Percentiles rank a stretch among this genome's conserved stretches.
Conservation (phyloP, 2,113 vertebrate genomes). For the Ptychochromis oligacanthus region DNA sequence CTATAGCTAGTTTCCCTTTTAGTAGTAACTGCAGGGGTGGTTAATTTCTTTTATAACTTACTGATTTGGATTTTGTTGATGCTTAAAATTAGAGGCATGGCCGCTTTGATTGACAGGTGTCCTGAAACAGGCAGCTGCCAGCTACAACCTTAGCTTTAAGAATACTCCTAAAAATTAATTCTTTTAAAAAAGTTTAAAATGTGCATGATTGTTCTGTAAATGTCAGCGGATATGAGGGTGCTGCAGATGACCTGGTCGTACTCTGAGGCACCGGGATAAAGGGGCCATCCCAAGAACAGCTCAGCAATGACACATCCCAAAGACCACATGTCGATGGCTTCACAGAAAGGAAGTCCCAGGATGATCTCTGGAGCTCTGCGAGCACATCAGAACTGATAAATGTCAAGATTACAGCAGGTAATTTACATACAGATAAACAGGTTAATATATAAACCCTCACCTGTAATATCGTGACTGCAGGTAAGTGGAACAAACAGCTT, state of each 20-base stretch:
- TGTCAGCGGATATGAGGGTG: not conserved
- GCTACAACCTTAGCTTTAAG: too few relatives aligned
- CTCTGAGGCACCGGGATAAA: constrained; percentile 97
- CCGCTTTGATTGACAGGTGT: not conserved
- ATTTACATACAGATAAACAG: too few relatives aligned
- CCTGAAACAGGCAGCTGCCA: not conserved
- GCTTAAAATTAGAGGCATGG: not conserved
- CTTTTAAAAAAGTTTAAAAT: too few relatives aligned
- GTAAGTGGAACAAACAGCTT: constrained; percentile 97
- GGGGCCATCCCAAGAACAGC: constrained; percentile 96
- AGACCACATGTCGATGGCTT: constrained; percentile 99
- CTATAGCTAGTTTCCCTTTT: too few relatives aligned
- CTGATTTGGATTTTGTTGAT: too few relatives aligned
- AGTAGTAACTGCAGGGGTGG: too few relatives aligned
- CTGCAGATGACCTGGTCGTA: constrained; percentile 93
- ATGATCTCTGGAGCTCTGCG: constrained; percentile 96
- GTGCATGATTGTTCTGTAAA: not conserved
- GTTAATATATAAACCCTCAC: too few relatives aligned
- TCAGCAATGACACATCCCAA: constrained; percentile 98
- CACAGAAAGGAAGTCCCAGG: constrained; percentile 94
- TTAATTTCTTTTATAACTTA: too few relatives aligned
- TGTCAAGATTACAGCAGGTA: not conserved
- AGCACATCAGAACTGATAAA: not conserved
- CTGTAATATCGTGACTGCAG: constrained; percentile 97
- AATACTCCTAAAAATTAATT: too few relatives aligned